A percentile compares a stretch with the other conserved stretches of the same genome.
Conservation (phyloP, 2,888 invertebrate species). For the Encarsia formosa region DNA sequence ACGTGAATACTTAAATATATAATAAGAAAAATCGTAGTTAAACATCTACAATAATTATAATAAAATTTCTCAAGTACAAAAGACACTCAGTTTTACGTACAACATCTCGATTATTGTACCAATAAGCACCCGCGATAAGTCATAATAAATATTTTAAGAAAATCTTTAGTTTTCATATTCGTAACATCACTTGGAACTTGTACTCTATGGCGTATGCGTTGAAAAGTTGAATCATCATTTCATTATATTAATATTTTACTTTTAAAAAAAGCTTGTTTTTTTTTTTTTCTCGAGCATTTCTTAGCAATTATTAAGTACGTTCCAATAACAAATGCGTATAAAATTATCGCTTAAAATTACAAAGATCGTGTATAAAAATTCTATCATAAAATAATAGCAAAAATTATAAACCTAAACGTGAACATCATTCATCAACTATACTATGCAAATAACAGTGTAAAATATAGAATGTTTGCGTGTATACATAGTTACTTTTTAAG, state of each 20-base stretch:
- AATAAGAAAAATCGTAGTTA: constrained; percentile 14
- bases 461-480: constrained; percentile 9
- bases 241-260: too few species aligned
- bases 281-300: too few species aligned
- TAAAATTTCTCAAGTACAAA: constrained; percentile 24
- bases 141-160: constrained; percentile 24
- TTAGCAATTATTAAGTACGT: constrained; percentile 6
- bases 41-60: constrained; percentile 17
- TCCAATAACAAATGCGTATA: constrained; percentile 11
- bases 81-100: constrained; percentile 20
- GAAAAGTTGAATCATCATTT: too few species aligned
- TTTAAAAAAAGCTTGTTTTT: too few species aligned
- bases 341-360: constrained; percentile 5
- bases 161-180: constrained; percentile 3
- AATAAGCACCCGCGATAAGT: constrained; percentile 25
- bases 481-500: constrained; percentile 5
- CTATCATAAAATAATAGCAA: constrained; percentile 9
- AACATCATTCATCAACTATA: constrained; percentile 8
- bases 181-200: constrained; percentile 23
- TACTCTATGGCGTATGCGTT: constrained; percentile 23
- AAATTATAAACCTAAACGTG: constrained; percentile 11
- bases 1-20: constrained; percentile 17
- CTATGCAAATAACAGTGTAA: constrained; percentile 11
- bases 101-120: constrained; percentile 5
- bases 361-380: constrained; percentile 12